A percentile compares a stretch with the other conserved stretches of the same genome.
phyloP scores from a whole-genome alignment of 2,888 invertebrate species.

The Oscheius sp. region DNA sequence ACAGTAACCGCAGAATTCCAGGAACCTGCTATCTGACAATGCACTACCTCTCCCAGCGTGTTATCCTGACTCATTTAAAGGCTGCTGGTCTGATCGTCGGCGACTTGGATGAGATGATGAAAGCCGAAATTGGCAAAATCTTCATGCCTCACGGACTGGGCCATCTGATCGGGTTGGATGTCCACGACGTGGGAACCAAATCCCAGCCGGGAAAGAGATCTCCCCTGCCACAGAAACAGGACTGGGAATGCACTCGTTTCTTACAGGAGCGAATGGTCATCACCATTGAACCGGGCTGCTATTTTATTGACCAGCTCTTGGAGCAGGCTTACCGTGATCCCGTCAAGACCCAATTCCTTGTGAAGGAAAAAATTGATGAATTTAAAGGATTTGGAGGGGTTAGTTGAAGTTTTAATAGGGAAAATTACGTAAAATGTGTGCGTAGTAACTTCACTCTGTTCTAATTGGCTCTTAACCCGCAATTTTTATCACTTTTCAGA shows the following conservation, averaged over 20 bases:
- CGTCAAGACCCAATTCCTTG: constrained; percentile 82
- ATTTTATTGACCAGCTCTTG: constrained; percentile 86
- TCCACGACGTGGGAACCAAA: too few species aligned
- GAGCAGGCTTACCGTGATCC: constrained; percentile 84
- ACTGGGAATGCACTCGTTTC: constrained; percentile 85
- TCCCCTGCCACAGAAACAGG: too few species aligned
- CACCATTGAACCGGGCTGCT: constrained; percentile 96
- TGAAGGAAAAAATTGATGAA: constrained; percentile 81
- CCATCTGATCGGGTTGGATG: constrained; percentile 93
- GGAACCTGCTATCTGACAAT: constrained; percentile 91
- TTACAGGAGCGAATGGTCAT: constrained; percentile 83
- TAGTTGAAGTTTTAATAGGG: constrained; percentile 43
- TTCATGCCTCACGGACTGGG: constrained; percentile 98
- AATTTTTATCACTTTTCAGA: too few species aligned
- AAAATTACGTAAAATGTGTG: too few species aligned
- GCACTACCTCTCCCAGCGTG: constrained; percentile 84
- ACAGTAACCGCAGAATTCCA: too few species aligned
- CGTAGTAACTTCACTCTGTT: too few species aligned
- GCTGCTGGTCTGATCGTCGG: constrained; percentile 81
- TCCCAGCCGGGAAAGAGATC: too few species aligned
- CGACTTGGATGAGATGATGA: constrained; percentile 34
- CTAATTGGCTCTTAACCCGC: too few species aligned
- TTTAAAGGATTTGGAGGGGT: constrained; percentile 90
- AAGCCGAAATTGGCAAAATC: constrained; percentile 78
- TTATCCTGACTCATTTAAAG: constrained; percentile 83